Percentiles rank a stretch among this genome's conserved stretches.
These are phyloP conservation scores for Bruchidius siliquastri DNA, from an alignment of 2,888 invertebrate species.

Conservation along the genomic window DNA sequence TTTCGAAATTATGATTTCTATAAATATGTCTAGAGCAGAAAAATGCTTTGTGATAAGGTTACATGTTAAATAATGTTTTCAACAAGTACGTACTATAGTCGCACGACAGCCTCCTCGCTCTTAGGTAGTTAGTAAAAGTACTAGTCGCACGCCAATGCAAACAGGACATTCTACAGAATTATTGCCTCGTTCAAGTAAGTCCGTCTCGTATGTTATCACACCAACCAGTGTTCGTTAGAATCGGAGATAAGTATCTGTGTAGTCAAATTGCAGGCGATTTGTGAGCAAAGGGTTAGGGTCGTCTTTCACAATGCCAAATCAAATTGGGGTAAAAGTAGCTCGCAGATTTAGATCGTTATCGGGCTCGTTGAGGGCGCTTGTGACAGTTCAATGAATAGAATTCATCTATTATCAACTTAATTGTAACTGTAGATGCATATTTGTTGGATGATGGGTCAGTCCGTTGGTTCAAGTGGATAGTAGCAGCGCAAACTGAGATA, in stretches of 20 bases:
- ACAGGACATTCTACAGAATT: not conserved
- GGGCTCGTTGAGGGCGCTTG: not conserved
- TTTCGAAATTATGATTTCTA: no score
- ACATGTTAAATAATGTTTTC: no score
- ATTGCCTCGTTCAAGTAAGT: not conserved
- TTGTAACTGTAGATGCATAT: not conserved
- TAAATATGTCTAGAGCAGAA: no score
- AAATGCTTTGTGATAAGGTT: no score
- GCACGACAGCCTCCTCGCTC: no score
- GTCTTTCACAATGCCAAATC: slow-evolving; percentile 4
- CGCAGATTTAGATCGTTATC: slow-evolving; percentile 9
- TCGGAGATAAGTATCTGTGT: slow-evolving; percentile 1
- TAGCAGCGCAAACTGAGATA: no score
- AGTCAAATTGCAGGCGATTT: slow-evolving; percentile 12
- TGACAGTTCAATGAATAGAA: not conserved
- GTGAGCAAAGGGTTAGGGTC: slow-evolving; percentile 13
- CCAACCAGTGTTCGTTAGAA: not conserved
- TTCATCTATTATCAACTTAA: not conserved
- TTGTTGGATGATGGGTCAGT: not conserved
- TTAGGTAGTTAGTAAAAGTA: no score
- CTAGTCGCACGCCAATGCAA: not conserved
- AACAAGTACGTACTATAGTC: no score
- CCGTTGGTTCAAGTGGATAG: not conserved
- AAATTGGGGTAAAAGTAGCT: slow-evolving; percentile 11
- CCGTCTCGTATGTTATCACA: not conserved